Evolutionary conservation across 2,888 invertebrate genomes (phyloP).

Genomic region (Machimus atricapillus): DNA sequence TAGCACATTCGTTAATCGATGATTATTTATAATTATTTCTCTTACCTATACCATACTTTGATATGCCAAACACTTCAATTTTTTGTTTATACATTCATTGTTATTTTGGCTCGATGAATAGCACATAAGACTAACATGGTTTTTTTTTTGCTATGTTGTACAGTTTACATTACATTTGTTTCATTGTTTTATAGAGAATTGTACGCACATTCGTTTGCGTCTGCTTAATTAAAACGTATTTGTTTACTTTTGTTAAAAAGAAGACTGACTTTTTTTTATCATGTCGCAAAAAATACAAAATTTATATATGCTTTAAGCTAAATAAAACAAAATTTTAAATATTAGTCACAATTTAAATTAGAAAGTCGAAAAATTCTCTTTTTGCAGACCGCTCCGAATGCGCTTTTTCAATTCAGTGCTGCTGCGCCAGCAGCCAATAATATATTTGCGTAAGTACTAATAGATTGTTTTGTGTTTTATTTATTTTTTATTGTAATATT

Average conservation of each 20-base stretch:
- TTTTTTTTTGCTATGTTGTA: neutral
- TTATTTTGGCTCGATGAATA: neutral
- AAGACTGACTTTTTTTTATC: neutral
- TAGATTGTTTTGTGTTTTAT: constrained; percentile 5
- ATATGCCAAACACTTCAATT: neutral
- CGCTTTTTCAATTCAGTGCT: constrained; percentile 62
- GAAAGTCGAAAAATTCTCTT: constrained; percentile 43
- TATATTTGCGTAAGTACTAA: constrained; percentile 62
- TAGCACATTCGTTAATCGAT: neutral
- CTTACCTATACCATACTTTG: neutral
- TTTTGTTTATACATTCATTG: neutral
- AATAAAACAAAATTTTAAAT: constrained; percentile 26
- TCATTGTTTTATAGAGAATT: constrained; percentile 29
- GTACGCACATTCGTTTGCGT: constrained; percentile 45
- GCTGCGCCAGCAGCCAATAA: constrained; percentile 58
- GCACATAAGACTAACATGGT: neutral
- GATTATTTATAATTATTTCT: neutral
- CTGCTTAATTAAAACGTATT: constrained; percentile 38
- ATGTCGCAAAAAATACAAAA: neutral
- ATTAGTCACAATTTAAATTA: constrained; percentile 35
- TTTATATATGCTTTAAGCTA: neutral
- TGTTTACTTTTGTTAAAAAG: neutral
- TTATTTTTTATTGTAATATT: constrained; percentile 16
- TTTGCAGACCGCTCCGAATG: constrained; percentile 60
- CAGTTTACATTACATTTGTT: neutral